These are phyloP conservation scores for Drosophila equinoxialis DNA, from an alignment of 1,140 invertebrate species.

Conservation along the genomic window DNA sequence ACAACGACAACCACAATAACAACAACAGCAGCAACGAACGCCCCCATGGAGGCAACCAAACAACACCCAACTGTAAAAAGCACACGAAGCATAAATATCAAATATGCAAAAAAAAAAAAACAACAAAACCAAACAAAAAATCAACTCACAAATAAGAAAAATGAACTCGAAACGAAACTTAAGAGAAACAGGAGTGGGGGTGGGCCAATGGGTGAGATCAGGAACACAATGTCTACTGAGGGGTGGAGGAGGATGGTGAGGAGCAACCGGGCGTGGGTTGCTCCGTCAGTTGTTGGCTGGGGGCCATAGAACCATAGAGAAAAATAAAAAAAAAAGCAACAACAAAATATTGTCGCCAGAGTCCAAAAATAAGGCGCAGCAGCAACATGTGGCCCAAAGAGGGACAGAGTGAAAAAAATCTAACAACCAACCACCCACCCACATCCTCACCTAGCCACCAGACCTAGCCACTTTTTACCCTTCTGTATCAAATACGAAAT, in stretches of 20 bases:
- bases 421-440: conserved; percentile 9
- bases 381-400: conserved; percentile 67
- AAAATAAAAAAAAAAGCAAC: conserved; percentile 29
- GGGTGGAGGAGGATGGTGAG: neutral
- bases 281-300: conserved; percentile 59
- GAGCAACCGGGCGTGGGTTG: conserved; percentile 46
- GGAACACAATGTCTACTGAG: neutral
- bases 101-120: conserved; percentile 79
- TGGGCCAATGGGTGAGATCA: conserved; percentile 12
- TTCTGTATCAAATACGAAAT: neutral
- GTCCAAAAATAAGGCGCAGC: conserved; percentile 61
- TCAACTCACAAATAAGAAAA: conserved; percentile 68
- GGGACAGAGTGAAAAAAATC: conserved; percentile 7
- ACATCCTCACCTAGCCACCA: neutral
- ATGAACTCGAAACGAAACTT: conserved; percentile 65
- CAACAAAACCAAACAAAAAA: conserved; percentile 64
- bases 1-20: conserved; percentile 27
- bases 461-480: neutral
- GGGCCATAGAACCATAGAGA: conserved; percentile 70
- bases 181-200: conserved; percentile 37
- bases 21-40: conserved; percentile 36
- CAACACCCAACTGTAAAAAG: conserved; percentile 80
- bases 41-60: conserved; percentile 48
- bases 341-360: conserved; percentile 56
- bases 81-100: conserved; percentile 79